phyloP scores from a whole-genome alignment of 1,140 invertebrate genomes.

The Calephelis virginiensis region DNA sequence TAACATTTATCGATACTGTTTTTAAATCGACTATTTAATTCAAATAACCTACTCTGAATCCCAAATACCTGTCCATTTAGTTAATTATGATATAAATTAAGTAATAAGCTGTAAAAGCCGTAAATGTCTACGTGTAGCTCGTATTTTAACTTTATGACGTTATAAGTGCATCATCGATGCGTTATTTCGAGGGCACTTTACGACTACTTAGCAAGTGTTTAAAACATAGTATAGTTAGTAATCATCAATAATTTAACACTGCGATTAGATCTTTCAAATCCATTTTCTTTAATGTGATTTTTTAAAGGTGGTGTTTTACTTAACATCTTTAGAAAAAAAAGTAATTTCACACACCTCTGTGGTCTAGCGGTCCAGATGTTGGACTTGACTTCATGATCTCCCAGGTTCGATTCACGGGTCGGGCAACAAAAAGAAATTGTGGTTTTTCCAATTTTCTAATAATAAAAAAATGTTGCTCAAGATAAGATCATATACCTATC shows the following conservation, averaged over 20 bases:
- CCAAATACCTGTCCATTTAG: constrained; percentile 7
- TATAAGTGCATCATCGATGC: constrained; percentile 53
- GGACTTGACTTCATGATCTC: too few species aligned
- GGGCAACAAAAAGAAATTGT: too few species aligned
- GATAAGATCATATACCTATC: too few species aligned
- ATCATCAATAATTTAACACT: neutral
- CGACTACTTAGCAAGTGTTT: constrained; percentile 38
- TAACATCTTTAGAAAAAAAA: too few species aligned
- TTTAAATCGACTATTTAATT: constrained; percentile 7
- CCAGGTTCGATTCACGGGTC: too few species aligned
- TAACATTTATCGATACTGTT: neutral
- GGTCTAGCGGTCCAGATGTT: too few species aligned
- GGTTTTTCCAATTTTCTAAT: too few species aligned
- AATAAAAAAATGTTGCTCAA: too few species aligned
- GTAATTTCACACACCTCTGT: too few species aligned
- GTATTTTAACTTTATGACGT: constrained; percentile 45
- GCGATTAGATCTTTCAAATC: too few species aligned
- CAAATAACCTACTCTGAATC: constrained; percentile 3
- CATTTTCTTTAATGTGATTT: too few species aligned
- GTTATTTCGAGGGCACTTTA: constrained; percentile 18
- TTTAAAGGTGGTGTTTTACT: too few species aligned
- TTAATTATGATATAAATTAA: constrained; percentile 23
- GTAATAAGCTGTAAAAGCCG: constrained; percentile 42
- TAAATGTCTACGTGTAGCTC: constrained; percentile 44
- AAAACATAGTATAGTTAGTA: neutral